Conservation (phyloP, 2,797 vertebrate genomes). For the Acrossocheilus fasciatus region DNA sequence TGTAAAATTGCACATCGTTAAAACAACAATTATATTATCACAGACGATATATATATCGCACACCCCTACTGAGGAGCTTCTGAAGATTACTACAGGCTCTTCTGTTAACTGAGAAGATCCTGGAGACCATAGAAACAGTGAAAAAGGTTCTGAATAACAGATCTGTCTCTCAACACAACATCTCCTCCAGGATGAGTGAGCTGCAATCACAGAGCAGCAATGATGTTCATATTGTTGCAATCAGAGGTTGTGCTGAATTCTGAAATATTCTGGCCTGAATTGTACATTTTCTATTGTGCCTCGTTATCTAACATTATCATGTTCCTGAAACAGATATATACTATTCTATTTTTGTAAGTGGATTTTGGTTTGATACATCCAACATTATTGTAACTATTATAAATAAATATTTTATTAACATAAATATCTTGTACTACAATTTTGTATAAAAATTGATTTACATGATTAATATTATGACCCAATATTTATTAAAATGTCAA, state of each 20-base stretch:
- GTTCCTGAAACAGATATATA: background rate
- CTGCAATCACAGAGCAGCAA: background rate
- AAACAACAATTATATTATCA: no score
- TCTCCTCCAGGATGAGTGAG: background rate
- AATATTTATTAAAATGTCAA: background rate
- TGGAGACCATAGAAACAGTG: background rate
- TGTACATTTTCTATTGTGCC: background rate
- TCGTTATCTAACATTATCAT: background rate
- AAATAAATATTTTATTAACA: background rate
- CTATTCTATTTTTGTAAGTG: background rate
- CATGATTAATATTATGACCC: background rate
- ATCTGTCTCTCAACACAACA: background rate
- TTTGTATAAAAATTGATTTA: no score
- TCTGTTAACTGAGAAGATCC: background rate
- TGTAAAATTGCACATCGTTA: no score
- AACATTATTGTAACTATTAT: background rate
- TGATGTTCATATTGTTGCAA: background rate
- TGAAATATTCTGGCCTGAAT: background rate
- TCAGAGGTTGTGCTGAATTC: background rate
- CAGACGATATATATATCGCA: no score
- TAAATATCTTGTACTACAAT: background rate
- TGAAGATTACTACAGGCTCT: background rate
- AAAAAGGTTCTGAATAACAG: background rate
- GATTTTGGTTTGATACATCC: background rate
- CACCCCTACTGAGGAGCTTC: background rate